phyloP scores from a whole-genome alignment of 2,797 vertebrate species.

The Remorina albescens region DNA sequence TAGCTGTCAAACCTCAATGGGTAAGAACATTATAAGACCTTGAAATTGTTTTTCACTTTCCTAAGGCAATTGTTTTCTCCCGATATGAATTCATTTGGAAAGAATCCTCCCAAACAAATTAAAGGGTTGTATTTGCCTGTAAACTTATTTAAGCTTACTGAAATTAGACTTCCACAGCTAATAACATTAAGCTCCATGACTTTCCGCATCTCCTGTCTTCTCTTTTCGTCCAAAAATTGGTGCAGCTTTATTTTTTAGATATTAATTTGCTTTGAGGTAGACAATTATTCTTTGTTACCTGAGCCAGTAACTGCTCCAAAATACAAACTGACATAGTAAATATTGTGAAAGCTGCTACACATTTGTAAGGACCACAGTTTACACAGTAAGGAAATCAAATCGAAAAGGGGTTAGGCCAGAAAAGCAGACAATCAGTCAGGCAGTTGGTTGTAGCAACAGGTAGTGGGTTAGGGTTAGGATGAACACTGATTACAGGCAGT shows the following conservation, averaged over 20 bases:
- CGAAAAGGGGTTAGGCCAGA: neutral
- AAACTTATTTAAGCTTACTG: slow-evolving; percentile 46
- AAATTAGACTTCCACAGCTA: slow-evolving; percentile 44
- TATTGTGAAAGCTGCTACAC: neutral
- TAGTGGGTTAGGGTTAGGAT: neutral
- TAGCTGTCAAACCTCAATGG: slow-evolving; percentile 30
- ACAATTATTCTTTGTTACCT: neutral
- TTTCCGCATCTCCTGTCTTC: slow-evolving; percentile 7
- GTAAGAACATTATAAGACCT: slow-evolving; percentile 20
- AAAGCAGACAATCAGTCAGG: neutral
- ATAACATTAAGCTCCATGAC: slow-evolving; percentile 21
- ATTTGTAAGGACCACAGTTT: neutral
- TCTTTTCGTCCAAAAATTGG: neutral
- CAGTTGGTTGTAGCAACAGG: slow-evolving; percentile 19
- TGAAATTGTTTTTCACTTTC: slow-evolving; percentile 45
- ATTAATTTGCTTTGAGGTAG: neutral
- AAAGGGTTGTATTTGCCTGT: slow-evolving; percentile 32
- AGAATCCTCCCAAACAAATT: slow-evolving; percentile 53
- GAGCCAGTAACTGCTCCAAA: neutral
- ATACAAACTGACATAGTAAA: slow-evolving; percentile 8
- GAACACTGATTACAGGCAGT: slow-evolving; percentile 7
- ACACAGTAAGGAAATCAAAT: neutral
- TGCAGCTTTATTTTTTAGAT: no score
- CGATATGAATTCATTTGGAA: slow-evolving; percentile 53
- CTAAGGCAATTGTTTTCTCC: slow-evolving; percentile 22